These are phyloP conservation scores for Metaphire vulgaris DNA, from an alignment of 1,140 invertebrate species.

Conservation along the genomic window DNA sequence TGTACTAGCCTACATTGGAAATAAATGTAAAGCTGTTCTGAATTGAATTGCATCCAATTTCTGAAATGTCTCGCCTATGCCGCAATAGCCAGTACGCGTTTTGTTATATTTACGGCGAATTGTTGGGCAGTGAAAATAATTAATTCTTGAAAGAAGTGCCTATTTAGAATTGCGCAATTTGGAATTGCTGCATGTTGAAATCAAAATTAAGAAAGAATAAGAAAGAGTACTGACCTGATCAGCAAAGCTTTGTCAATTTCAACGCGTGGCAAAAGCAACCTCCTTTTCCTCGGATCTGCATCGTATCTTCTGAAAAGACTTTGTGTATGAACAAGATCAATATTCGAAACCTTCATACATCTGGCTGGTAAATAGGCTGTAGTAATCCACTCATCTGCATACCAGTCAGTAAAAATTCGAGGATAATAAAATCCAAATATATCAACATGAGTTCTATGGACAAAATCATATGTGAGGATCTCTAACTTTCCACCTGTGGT, in stretches of 20 bases:
- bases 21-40: too few species aligned
- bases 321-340: constrained; percentile 20
- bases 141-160: too few species aligned
- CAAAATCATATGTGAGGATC: constrained; percentile 20
- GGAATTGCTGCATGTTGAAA: too few species aligned
- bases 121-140: too few species aligned
- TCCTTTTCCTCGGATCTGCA: background rate
- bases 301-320: constrained; percentile 17
- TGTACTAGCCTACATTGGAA: too few species aligned
- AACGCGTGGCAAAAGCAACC: constrained; percentile 2
- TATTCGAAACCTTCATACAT: background rate
- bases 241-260: constrained; percentile 12
- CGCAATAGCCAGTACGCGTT: too few species aligned
- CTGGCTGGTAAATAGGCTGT: background rate
- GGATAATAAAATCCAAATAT: constrained; percentile 19
- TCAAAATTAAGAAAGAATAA: too few species aligned
- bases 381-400: constrained; percentile 16
- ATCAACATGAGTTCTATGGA: constrained; percentile 13
- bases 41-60: too few species aligned
- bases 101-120: too few species aligned
- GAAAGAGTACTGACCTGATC: constrained; percentile 12
- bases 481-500: background rate
- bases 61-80: too few species aligned
- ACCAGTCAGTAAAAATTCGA: constrained; percentile 11
- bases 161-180: too few species aligned